These are phyloP conservation scores for Phenganax marumi DNA, from an alignment of 92 coral and sea anemone species.

Conservation along the genomic window DNA sequence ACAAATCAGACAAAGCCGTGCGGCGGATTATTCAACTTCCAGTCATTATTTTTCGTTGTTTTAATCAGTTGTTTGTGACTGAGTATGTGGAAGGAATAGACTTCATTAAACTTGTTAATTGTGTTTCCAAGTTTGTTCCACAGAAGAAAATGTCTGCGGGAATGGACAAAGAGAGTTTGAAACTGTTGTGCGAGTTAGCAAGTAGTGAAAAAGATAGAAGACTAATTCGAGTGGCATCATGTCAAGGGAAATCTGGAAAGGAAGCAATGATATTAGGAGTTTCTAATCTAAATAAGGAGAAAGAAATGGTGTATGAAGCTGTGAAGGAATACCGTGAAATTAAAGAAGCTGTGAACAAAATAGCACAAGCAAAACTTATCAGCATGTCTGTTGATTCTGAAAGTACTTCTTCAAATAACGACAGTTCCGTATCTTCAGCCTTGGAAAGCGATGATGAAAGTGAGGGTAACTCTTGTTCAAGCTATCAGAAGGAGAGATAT, in stretches of 20 bases:
- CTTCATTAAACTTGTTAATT: constrained; percentile 19
- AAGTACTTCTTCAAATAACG: not conserved
- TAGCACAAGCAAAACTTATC: constrained; percentile 45
- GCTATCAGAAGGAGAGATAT: not conserved
- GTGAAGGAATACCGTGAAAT: constrained; percentile 20
- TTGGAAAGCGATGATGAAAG: not conserved
- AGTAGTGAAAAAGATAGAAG: constrained; percentile 38
- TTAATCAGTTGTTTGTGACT: constrained; percentile 47
- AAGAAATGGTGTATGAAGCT: constrained; percentile 1
- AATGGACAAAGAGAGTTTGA: constrained; percentile 36
- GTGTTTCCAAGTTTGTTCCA: constrained; percentile 44
- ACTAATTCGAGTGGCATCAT: constrained; percentile 33
- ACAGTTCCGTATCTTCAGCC: not conserved
- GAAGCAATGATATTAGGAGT: constrained; percentile 2
- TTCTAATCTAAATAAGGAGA: constrained; percentile 20
- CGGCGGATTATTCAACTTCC: constrained; percentile 47
- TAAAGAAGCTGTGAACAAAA: constrained; percentile 34
- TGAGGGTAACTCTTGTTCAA: constrained; percentile 19
- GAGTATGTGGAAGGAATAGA: constrained; percentile 39
- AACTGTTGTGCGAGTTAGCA: constrained; percentile 40
- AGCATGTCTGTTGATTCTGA: not conserved
- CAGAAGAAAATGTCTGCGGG: constrained; percentile 10
- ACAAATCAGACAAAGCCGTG: constrained; percentile 45
- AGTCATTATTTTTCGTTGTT: constrained; percentile 28
- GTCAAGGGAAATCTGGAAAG: constrained; percentile 46